Percentiles rank a stretch among this genome's conserved stretches.
Conservation (phyloP, 1,140 invertebrate genomes). For the Heliconius hermathena region DNA sequence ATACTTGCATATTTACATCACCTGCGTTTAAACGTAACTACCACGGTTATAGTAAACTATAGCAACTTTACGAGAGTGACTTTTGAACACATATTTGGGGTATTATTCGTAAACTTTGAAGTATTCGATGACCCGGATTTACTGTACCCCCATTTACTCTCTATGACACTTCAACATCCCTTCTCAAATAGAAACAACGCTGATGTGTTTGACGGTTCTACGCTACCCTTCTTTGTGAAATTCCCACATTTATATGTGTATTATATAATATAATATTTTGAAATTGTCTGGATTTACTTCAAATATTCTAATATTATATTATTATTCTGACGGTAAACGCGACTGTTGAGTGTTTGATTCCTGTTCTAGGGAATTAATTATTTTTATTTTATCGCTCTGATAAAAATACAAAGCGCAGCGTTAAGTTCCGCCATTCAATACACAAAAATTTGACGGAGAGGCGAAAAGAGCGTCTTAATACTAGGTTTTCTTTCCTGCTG, state of each 20-base stretch:
- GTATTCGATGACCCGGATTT: constrained; percentile 66
- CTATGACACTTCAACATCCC: constrained; percentile 68
- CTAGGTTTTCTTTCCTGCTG: no score
- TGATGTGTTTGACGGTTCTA: constrained; percentile 55
- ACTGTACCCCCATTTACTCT: constrained; percentile 59
- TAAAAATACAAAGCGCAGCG: no score
- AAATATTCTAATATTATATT: not conserved
- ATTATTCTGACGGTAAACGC: not conserved
- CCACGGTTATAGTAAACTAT: constrained; percentile 2
- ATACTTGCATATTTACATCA: not conserved
- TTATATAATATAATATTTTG: not conserved
- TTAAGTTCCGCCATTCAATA: no score
- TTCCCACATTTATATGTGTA: constrained; percentile 1
- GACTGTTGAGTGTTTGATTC: not conserved
- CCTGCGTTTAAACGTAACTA: not conserved
- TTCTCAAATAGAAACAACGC: constrained; percentile 70
- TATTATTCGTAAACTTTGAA: constrained; percentile 62
- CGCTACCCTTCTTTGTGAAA: constrained; percentile 42
- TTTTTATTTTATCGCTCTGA: no score
- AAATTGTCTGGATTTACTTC: not conserved
- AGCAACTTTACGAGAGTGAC: constrained; percentile 41
- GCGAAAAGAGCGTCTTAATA: no score
- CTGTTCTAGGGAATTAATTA: not conserved
- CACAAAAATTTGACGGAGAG: no score
- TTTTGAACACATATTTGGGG: constrained; percentile 37